Evolutionary conservation across 2,888 invertebrate species (phyloP), one percentile per base, ranked within the genome.

Genomic region (Platycnemis pennipes): DNA sequence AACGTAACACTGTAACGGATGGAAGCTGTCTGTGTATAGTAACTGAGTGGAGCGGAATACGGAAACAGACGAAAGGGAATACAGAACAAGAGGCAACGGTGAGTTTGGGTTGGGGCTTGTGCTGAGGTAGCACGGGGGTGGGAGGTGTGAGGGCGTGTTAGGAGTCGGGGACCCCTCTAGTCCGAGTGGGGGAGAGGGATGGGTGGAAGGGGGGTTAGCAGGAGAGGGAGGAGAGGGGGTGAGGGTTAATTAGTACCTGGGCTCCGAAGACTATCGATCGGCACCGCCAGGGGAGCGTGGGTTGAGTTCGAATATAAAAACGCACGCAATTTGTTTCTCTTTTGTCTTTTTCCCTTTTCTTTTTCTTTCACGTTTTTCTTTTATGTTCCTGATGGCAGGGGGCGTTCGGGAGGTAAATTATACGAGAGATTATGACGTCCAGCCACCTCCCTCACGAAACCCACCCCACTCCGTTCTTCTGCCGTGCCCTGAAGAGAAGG

Each of bases 351-450:
- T 94, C 94, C 94, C 86, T 45, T 69, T 94, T 94, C 91, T 94
- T 94, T 87, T 94, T 49, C 77, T 91, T 87, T 42, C 63, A 89
- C 49, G 77, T 91, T 86, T 94, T 88, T 94, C 85, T 94, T 69
- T 94, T 69, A 56, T 94, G 11, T 53, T 46, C 94, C 87, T 94
- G 88, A 63, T 46, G 69, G 69, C 26, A 31, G 91, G 88, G 89
- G 94, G 94, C 89, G 94, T 94, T 94, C 94, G 77, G 89, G 94
- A 94, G 88, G 63, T 94, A 49, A 86, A 88, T 95, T 94, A 95
- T 95, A 94, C 94, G 94, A 63, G 31, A 94, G 94, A 95, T 95
- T 94, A 94, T 91, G 77, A 94, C 94, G 89, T 94, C 87, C 49
- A 86, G 94, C 31, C 77, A 85, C 91, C 77, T 94, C 86, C 94